A percentile compares a stretch with the other conserved stretches of the same genome.
Conservation (phyloP, 1,140 invertebrate species). For the Drosophila jambulina region DNA sequence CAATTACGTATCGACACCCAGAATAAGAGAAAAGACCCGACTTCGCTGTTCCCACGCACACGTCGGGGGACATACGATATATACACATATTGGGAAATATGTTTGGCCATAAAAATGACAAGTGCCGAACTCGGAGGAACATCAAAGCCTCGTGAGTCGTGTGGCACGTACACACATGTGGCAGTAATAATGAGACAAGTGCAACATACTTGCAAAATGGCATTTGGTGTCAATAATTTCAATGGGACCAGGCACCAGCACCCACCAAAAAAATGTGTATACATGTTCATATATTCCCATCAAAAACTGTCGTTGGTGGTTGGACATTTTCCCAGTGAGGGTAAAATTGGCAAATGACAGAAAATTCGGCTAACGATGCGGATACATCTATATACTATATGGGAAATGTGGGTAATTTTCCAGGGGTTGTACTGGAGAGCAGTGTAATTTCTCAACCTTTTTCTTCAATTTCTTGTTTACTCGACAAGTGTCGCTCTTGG, state of each 20-base stretch:
- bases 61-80: slow-evolving; percentile 19
- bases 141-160: slow-evolving; percentile 58
- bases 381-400: slow-evolving; percentile 13
- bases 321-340: slow-evolving; percentile 43
- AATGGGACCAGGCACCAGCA: slow-evolving; percentile 22
- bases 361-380: slow-evolving; percentile 58
- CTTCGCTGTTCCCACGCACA: slow-evolving; percentile 49
- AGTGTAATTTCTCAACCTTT: slow-evolving; percentile 14
- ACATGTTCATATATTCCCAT: slow-evolving; percentile 16
- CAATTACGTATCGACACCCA: slow-evolving; percentile 78
- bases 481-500: slow-evolving; percentile 27
- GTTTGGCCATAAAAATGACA: slow-evolving; percentile 76
- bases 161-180: slow-evolving; percentile 81
- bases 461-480: slow-evolving; percentile 22
- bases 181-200: slow-evolving; percentile 82
- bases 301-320: slow-evolving; percentile 57
- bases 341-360: slow-evolving; percentile 45
- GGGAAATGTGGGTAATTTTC: slow-evolving; percentile 19
- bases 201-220: slow-evolving; percentile 83
- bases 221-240: slow-evolving; percentile 78
- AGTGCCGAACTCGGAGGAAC: slow-evolving; percentile 69
- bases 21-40: slow-evolving; percentile 13
- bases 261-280: slow-evolving; percentile 26
- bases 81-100: slow-evolving; percentile 52
- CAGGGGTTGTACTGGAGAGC: not conserved